Percentiles rank a stretch among this genome's conserved stretches.
Evolutionary conservation across 2,113 vertebrate genomes (phyloP).

Genomic region (Chloropsis hardwickii): DNA sequence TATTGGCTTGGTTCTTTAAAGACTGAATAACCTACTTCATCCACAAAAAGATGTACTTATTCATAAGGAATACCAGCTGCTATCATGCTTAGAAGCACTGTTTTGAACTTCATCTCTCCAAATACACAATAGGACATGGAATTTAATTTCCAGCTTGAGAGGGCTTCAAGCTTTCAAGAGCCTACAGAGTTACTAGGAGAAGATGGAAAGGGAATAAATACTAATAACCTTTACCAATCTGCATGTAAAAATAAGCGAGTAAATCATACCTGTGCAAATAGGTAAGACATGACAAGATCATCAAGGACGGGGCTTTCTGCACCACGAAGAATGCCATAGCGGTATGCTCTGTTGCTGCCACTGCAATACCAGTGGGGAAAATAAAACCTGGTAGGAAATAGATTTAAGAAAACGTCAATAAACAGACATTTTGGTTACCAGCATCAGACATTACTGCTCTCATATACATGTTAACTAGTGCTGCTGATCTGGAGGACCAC

Average conservation of each 20-base stretch:
- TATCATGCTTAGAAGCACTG: neutral
- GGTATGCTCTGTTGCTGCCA: conserved; percentile 79
- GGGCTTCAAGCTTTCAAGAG: neutral
- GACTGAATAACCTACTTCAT: neutral
- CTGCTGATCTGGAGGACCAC: neutral
- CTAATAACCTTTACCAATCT: neutral
- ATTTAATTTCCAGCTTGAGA: neutral
- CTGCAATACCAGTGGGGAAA: conserved; percentile 92
- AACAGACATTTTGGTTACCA: neutral
- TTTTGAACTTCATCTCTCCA: neutral
- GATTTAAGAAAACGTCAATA: neutral
- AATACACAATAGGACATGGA: neutral
- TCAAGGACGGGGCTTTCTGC: conserved; percentile 89
- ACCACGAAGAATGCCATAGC: conserved; percentile 83
- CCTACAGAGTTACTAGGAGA: neutral
- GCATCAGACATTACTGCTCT: neutral
- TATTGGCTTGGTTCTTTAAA: neutral
- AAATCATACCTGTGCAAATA: conserved; percentile 88
- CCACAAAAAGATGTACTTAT: neutral
- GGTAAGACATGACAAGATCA: conserved; percentile 87
- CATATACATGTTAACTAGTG: neutral
- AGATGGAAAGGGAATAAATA: neutral
- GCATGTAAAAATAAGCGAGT: neutral
- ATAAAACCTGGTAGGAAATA: conserved; percentile 81
- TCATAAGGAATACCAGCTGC: neutral